These are phyloP conservation scores for Silurus glanis DNA, from an alignment of 2,113 vertebrate genomes.

Conservation along the genomic window DNA sequence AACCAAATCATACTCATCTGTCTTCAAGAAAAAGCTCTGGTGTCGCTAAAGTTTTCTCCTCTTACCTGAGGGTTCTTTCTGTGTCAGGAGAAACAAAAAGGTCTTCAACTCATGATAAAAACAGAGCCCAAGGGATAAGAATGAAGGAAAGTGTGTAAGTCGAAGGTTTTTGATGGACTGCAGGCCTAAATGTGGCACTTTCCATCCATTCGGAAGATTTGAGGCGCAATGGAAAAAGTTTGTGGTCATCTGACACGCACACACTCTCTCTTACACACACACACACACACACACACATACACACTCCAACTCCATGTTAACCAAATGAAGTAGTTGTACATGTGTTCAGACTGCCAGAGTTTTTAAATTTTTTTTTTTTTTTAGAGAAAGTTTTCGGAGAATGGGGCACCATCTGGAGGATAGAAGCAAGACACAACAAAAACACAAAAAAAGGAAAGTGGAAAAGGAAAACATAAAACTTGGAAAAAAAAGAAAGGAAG, in stretches of 20 bases:
- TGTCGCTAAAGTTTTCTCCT: not conserved
- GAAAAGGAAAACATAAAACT: not conserved
- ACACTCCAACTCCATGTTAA: not conserved
- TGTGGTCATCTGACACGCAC: slow-evolving; percentile 41
- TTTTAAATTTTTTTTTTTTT: not conserved
- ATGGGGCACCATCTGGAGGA: slow-evolving; percentile 33
- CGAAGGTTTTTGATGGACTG: slow-evolving; percentile 5
- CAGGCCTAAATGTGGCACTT: slow-evolving; percentile 26
- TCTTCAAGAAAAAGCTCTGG: not conserved
- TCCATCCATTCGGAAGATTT: slow-evolving; percentile 26
- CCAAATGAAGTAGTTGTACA: not conserved
- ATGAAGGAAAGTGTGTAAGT: not conserved
- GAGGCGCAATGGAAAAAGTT: slow-evolving; percentile 45
- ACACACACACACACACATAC: not conserved
- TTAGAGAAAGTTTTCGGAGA: not conserved
- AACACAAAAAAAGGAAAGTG: not conserved
- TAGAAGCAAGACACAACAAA: not conserved
- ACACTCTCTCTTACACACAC: not conserved
- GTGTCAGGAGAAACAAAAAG: not conserved
- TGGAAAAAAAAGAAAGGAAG: not conserved
- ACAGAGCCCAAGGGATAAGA: not conserved
- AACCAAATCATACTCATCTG: not conserved
- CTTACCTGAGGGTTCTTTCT: slow-evolving; percentile 22
- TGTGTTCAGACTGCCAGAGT: slow-evolving; percentile 20
- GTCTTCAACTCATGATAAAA: slow-evolving; percentile 29